Conservation (phyloP, 2,888 invertebrate genomes). For the Salticus scenicus region DNA sequence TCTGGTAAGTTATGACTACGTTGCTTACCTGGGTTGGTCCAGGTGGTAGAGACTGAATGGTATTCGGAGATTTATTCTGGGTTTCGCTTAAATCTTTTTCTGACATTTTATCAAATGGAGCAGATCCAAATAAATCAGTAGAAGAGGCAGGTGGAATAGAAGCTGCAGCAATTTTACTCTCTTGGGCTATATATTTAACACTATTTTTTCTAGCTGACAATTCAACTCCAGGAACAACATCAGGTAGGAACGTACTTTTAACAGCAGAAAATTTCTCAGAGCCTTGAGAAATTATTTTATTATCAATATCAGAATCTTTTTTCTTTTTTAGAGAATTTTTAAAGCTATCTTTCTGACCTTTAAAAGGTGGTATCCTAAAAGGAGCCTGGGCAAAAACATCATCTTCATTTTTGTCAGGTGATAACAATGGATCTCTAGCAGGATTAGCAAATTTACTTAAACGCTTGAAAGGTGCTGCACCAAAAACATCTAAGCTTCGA, state of each 20-base stretch:
- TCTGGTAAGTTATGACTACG: slow-evolving; percentile 53
- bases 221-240: slow-evolving; percentile 53
- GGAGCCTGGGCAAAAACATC: slow-evolving; percentile 85
- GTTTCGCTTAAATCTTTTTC: slow-evolving; percentile 30
- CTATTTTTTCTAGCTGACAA: slow-evolving; percentile 33
- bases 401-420: slow-evolving; percentile 79
- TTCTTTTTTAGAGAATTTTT: slow-evolving; percentile 63
- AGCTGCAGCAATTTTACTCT: slow-evolving; percentile 27
- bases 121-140: slow-evolving; percentile 71
- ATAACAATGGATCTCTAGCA: slow-evolving; percentile 53
- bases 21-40: slow-evolving; percentile 41
- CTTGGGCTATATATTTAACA: slow-evolving; percentile 53
- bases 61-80: slow-evolving; percentile 7
- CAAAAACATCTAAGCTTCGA: slow-evolving; percentile 73
- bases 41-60: slow-evolving; percentile 14
- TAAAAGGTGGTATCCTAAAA: slow-evolving; percentile 76
- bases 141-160: slow-evolving; percentile 20
- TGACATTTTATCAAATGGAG: slow-evolving; percentile 68
- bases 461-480: slow-evolving; percentile 75
- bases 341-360: slow-evolving; percentile 57
- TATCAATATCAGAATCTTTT: slow-evolving; percentile 22
- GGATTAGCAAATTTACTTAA: slow-evolving; percentile 71
- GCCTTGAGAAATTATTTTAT: slow-evolving; percentile 8
- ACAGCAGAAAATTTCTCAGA: slow-evolving; percentile 35
- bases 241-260: slow-evolving; percentile 38